phyloP scores from a whole-genome alignment of 2,888 invertebrate genomes.

The Elmis aenea region DNA sequence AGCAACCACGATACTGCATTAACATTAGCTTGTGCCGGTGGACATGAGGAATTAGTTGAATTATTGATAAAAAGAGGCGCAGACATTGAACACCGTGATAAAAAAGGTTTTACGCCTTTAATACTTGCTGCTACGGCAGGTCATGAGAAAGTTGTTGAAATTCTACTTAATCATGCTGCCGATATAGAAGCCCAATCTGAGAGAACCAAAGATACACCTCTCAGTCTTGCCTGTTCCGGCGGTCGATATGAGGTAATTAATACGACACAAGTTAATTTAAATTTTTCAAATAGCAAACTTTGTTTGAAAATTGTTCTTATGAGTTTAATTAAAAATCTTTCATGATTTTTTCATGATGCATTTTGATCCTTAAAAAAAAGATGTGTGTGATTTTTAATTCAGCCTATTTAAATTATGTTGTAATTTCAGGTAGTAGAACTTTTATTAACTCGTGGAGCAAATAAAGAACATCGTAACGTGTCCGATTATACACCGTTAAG shows the following conservation, averaged over 20 bases:
- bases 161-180: slow-evolving; percentile 88
- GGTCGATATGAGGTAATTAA: slow-evolving; percentile 81
- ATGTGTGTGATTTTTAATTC: slow-evolving; percentile 19
- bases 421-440: slow-evolving; percentile 80
- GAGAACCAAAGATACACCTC: slow-evolving; percentile 96
- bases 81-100: slow-evolving; percentile 96
- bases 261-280: too few relatives aligned
- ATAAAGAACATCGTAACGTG: slow-evolving; percentile 97
- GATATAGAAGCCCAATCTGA: slow-evolving; percentile 99
- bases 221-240: slow-evolving; percentile 95
- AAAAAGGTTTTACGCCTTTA: slow-evolving; percentile 97
- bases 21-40: slow-evolving; percentile 95
- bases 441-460: slow-evolving; percentile 81
- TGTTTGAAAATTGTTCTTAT: too few relatives aligned
- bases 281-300: too few relatives aligned
- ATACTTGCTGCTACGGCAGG: slow-evolving; percentile 97
- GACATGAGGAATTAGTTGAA: slow-evolving; percentile 93
- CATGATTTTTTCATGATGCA: too few relatives aligned
- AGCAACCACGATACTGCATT: slow-evolving; percentile 98
- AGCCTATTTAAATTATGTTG: slow-evolving; percentile 23
- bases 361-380: too few relatives aligned
- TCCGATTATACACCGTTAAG: slow-evolving; percentile 99
- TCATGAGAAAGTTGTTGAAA: slow-evolving; percentile 86
- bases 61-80: slow-evolving; percentile 87
- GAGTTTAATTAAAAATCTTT: too few relatives aligned